phyloP scores from a whole-genome alignment of 2,888 invertebrate genomes.

The Ophion slaviceki region DNA sequence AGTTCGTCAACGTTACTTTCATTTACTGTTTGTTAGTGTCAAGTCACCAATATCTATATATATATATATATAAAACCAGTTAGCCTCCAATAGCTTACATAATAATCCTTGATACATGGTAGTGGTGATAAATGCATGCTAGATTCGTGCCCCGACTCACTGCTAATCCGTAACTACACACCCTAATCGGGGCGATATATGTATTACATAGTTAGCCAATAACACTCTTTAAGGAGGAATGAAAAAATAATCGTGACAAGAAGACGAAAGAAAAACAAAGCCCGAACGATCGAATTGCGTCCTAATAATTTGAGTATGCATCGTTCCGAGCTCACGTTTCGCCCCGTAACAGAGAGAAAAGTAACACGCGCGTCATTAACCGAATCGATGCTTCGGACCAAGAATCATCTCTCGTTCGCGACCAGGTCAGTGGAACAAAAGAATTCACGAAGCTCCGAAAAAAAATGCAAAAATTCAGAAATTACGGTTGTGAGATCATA shows the following conservation, averaged over 20 bases:
- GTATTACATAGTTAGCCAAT: background rate
- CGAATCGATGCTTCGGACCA: constrained; percentile 22
- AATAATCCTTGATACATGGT: constrained; percentile 75
- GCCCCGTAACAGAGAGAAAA: constrained; percentile 40
- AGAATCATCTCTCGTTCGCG: constrained; percentile 35
- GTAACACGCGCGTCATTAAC: constrained; percentile 32
- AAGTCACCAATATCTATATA: constrained; percentile 67
- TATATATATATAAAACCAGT: constrained; percentile 46
- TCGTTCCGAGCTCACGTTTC: constrained; percentile 8
- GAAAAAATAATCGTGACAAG: background rate
- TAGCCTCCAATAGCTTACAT: constrained; percentile 73
- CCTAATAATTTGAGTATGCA: background rate
- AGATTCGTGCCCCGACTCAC: constrained; percentile 69
- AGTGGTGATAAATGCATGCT: constrained; percentile 80
- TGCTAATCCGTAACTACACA: constrained; percentile 60
- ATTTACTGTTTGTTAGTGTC: constrained; percentile 70
- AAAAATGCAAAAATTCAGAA: background rate
- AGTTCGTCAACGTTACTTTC: constrained; percentile 51
- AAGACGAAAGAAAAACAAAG: background rate
- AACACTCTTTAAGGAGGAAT: background rate
- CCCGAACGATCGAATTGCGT: constrained; percentile 17
- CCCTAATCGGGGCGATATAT: constrained; percentile 52
- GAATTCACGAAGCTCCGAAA: constrained; percentile 6
- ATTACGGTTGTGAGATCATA: background rate
- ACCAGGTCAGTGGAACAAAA: constrained; percentile 28